A percentile compares a stretch with the other conserved stretches of the same genome.
Conservation (phyloP, 2,888 invertebrate genomes). For the Himalopsyche anomala region DNA sequence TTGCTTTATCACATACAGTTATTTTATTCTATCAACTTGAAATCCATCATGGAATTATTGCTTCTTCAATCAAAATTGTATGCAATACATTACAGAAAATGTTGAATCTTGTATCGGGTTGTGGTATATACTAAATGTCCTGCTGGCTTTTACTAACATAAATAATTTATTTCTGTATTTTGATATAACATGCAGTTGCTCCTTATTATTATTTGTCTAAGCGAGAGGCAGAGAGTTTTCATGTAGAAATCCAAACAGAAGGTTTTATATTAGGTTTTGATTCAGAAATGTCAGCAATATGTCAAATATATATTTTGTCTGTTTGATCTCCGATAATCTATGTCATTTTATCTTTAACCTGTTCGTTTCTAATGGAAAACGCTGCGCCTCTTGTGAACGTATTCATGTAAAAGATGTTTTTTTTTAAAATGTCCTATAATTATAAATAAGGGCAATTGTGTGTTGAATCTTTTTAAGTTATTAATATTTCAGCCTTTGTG, state of each 20-base stretch:
- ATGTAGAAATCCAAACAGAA: background rate
- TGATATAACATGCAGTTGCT: constrained; percentile 56
- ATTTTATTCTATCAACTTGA: constrained; percentile 48
- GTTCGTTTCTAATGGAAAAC: background rate
- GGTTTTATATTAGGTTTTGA: too few relatives aligned
- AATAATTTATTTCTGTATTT: constrained; percentile 44
- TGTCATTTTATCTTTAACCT: background rate
- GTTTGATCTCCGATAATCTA: background rate
- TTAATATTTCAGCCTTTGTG: constrained; percentile 73
- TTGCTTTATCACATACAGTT: constrained; percentile 46
- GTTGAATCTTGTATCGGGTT: constrained; percentile 79
- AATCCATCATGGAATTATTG: constrained; percentile 3
- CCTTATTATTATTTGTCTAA: constrained; percentile 2
- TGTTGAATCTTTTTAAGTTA: constrained; percentile 72
- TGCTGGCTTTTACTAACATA: constrained; percentile 55
- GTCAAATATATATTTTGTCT: background rate
- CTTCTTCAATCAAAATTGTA: constrained; percentile 53
- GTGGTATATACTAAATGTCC: constrained; percentile 57
- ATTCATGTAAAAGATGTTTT: background rate
- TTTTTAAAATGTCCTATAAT: too few relatives aligned
- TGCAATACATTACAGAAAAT: constrained; percentile 67
- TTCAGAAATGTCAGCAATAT: background rate
- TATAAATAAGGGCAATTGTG: constrained; percentile 68
- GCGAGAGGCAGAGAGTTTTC: background rate
- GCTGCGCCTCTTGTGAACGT: background rate